These are phyloP conservation scores for Eurytoma adleriae DNA, from an alignment of 2,888 invertebrate genomes.

Conservation along the genomic window DNA sequence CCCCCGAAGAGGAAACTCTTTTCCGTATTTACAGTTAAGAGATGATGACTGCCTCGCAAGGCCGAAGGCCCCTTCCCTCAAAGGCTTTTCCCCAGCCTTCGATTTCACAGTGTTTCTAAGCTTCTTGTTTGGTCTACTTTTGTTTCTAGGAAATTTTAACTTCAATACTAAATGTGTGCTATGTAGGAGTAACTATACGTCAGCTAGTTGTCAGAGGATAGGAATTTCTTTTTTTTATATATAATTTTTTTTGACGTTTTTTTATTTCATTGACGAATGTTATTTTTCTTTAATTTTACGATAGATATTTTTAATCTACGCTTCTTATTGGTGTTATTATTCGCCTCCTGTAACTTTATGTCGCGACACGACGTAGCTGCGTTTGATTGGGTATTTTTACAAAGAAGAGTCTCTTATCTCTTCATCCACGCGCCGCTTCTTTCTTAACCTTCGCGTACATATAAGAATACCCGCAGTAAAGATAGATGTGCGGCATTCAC, in stretches of 20 bases:
- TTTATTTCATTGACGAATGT: no score
- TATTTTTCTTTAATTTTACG: no score
- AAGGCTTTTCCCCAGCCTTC: slow-evolving; percentile 19
- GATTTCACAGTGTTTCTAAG: slow-evolving; percentile 7
- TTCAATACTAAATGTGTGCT: no score
- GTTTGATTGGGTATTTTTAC: slow-evolving; percentile 31
- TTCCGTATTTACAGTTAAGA: slow-evolving; percentile 41
- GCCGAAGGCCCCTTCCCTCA: slow-evolving; percentile 2
- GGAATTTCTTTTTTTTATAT: no score
- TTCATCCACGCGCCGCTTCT: slow-evolving; percentile 10
- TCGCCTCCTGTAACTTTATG: no score
- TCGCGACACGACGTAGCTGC: no score
- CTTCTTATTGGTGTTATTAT: no score
- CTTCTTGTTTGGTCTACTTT: no score
- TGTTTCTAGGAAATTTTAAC: no score
- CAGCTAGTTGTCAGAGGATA: not conserved
- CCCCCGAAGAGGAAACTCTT: slow-evolving; percentile 28
- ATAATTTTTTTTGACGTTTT: no score
- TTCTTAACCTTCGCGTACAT: not conserved
- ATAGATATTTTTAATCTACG: no score
- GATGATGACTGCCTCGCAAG: slow-evolving; percentile 12
- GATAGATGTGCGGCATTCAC: slow-evolving; percentile 5
- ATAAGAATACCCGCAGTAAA: slow-evolving; percentile 26
- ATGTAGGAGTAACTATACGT: no score
- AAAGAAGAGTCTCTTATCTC: slow-evolving; percentile 29